A percentile compares a stretch with the other conserved stretches of the same genome.
Conservation (phyloP, 2,888 invertebrate genomes). For the Polymixis lichenea region DNA sequence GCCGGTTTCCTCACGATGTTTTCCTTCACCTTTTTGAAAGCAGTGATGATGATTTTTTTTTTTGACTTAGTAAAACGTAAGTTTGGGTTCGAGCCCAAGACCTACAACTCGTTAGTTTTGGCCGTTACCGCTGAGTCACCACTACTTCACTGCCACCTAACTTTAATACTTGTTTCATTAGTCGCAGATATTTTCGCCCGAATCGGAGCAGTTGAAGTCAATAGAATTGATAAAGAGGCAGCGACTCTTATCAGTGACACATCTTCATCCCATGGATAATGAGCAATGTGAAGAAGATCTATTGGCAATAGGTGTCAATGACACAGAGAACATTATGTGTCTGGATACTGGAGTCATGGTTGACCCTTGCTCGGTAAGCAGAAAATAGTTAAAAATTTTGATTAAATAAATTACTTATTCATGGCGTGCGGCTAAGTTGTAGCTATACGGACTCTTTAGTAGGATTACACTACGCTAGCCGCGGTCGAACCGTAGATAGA, state of each 20-base stretch:
- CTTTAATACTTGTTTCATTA: background rate
- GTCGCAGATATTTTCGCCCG: conserved; percentile 21
- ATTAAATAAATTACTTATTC: background rate
- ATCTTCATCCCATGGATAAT: conserved; percentile 76
- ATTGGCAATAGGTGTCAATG: conserved; percentile 65
- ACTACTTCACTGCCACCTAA: too few species aligned
- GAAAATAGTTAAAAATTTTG: background rate
- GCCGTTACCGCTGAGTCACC: too few species aligned
- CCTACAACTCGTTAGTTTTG: too few species aligned
- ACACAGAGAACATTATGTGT: conserved; percentile 75
- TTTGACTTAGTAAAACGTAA: too few species aligned
- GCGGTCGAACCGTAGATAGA: background rate
- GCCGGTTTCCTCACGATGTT: too few species aligned
- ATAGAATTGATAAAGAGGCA: conserved; percentile 73
- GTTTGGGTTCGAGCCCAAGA: too few species aligned
- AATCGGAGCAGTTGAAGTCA: conserved; percentile 56
- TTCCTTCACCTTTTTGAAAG: too few species aligned
- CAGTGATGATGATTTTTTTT: too few species aligned
- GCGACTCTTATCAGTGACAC: conserved; percentile 75
- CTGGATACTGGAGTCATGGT: conserved; percentile 73
- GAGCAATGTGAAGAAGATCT: conserved; percentile 75
- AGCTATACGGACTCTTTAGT: background rate
- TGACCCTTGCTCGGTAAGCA: conserved; percentile 78
- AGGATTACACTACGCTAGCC: background rate
- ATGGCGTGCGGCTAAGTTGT: background rate